Percentiles rank a stretch among this genome's conserved stretches.
Evolutionary conservation across 2,113 vertebrate genomes (phyloP).

Genomic region (Oreocharis arfaki): DNA sequence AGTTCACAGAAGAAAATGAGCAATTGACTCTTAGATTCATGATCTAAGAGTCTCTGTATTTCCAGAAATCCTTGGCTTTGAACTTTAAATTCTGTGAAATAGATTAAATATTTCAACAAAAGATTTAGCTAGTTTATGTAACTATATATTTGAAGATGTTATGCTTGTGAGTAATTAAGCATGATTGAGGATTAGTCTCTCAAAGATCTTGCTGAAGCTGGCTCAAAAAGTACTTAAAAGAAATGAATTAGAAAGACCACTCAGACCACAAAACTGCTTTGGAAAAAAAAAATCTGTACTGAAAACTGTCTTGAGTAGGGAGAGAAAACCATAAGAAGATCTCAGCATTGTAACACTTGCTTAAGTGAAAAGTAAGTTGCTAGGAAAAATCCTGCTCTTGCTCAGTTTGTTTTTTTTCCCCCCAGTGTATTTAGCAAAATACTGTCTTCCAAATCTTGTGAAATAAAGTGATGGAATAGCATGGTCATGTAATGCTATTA

Average conservation of each 20-base stretch:
- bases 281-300: neutral
- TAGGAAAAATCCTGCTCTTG: neutral
- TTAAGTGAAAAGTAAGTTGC: neutral
- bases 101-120: neutral
- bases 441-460: neutral
- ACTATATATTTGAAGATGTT: neutral
- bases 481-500: neutral
- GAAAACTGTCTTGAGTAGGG: neutral
- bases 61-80: neutral
- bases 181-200: neutral
- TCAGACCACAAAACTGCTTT: neutral
- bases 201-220: neutral
- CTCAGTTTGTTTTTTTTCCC: neutral
- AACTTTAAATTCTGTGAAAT: neutral
- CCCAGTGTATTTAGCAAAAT: neutral
- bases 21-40: neutral
- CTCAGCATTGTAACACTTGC: neutral
- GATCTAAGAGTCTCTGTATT: neutral
- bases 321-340: neutral
- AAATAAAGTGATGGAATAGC: neutral
- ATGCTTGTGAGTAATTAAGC: neutral
- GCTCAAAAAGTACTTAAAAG: neutral
- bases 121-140: neutral
- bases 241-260: neutral
- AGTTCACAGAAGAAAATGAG: neutral